Conservation (phyloP, 1,140 invertebrate genomes). For the Listronotus bonariensis region DNA sequence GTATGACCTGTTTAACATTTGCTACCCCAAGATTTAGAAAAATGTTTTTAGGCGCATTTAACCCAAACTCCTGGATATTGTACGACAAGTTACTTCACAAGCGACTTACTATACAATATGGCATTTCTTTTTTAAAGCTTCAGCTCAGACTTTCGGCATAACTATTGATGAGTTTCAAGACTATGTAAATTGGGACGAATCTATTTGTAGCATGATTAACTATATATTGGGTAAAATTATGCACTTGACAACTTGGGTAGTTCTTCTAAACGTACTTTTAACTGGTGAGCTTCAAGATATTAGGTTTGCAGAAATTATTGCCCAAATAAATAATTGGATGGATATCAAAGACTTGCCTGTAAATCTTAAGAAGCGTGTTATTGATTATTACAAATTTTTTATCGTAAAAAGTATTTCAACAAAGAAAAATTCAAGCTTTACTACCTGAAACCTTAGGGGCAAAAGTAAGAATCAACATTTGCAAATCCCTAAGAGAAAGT, state of each 20-base stretch:
- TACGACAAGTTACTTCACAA: neutral
- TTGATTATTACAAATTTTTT: constrained; percentile 43
- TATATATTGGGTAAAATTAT: constrained; percentile 15
- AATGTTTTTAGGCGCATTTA: neutral
- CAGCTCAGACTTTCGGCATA: constrained; percentile 23
- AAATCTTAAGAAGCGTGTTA: constrained; percentile 32
- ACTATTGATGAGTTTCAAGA: neutral
- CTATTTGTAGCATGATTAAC: neutral
- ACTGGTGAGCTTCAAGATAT: constrained; percentile 35
- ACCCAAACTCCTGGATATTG: constrained; percentile 5
- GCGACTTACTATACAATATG: constrained; percentile 1
- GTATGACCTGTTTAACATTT: constrained; percentile 7
- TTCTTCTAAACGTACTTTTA: constrained; percentile 2
- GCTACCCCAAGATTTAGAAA: neutral
- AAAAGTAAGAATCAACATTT: constrained; percentile 39
- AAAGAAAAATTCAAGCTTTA: constrained; percentile 42
- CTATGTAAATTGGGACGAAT: constrained; percentile 2
- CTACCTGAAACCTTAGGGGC: constrained; percentile 33
- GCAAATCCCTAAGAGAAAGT: constrained; percentile 41
- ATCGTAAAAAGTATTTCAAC: constrained; percentile 42
- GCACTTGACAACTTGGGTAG: constrained; percentile 8
- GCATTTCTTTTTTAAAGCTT: constrained; percentile 18
- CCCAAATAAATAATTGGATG: constrained; percentile 42
- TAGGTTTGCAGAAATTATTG: constrained; percentile 42
- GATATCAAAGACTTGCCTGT: constrained; percentile 39